Conservation (phyloP, 2,888 invertebrate species). For the Eurois occulta region DNA sequence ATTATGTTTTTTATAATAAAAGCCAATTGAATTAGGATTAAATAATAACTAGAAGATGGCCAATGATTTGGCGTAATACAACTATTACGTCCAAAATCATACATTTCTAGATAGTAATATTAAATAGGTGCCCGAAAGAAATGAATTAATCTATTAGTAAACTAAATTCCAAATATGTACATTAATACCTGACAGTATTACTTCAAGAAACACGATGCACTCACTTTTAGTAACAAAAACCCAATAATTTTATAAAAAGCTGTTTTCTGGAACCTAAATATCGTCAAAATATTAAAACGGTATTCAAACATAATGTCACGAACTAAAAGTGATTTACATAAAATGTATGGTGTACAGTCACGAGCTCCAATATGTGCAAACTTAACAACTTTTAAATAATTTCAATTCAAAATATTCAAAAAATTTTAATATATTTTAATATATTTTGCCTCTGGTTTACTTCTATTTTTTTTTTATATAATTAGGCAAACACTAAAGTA, state of each 20-base stretch:
- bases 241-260: constrained; percentile 2
- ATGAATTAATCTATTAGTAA: not conserved
- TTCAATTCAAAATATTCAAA: too few species aligned
- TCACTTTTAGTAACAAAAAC: constrained; percentile 14
- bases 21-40: constrained; percentile 18
- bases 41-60: not conserved
- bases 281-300: constrained; percentile 1
- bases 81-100: constrained; percentile 1
- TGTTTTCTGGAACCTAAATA: constrained; percentile 9
- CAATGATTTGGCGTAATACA: not conserved
- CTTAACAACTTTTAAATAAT: too few species aligned
- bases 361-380: too few species aligned
- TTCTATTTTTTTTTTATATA: too few species aligned
- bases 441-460: too few species aligned
- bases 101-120: not conserved
- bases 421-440: too few species aligned
- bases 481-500: too few species aligned
- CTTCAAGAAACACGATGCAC: not conserved
- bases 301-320: constrained; percentile 17
- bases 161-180: not conserved
- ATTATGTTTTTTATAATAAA: constrained; percentile 43
- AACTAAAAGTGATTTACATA: constrained; percentile 20
- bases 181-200: not conserved
- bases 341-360: not conserved
- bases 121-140: not conserved